Base-by-base conservation (phyloP, 2,888 invertebrate species). In the Meliscaeva auricollis region DNA sequence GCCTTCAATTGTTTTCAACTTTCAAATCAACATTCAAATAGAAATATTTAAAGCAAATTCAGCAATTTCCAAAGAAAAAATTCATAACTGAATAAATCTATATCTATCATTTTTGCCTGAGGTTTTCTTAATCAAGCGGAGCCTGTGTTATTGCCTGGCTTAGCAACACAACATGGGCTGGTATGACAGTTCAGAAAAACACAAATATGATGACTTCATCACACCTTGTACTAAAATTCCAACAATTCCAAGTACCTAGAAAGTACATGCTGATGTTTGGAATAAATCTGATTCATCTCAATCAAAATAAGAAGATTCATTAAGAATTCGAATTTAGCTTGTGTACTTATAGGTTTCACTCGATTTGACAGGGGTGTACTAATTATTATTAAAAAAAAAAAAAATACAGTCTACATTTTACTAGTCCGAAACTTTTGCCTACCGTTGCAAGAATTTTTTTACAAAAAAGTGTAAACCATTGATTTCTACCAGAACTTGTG, bases 101-200 rank as follows among this genome's bases (percentile, higher is more conserved):
- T 15, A 46, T 7, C 8, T 46, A 3, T 17, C 9, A 46, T 17
- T 38, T 6, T 20, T 22, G 11, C 20, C 22, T 13, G 6, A 26
- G 13, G 3, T 0, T 6, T 30, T 30, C 15, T 8, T 52, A n/a
- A 54, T 54, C 54, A 54, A 32, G 9, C 32, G n/a, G 2, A 7
- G 46, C 15, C 3, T n/a, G 52, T 30, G 5, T 26, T 30, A n/a
- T 13, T 32, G 7, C 15, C 8, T 15, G 15, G 32, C 54, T 7
- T 54, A 54, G 54, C 32, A 54, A 54, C 54, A 30, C 26, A 48
- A 9, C 11, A 8, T n/a, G n/a, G n/a, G n/a, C n/a, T n/a, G n/a
- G 20, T 1, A 17, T 48, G 48, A 48, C 48, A 52, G 52, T 3
- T 52, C 30, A n/a, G 26, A n/a, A 26, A 26, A 52, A 26, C 7